phyloP scores from a whole-genome alignment of 2,113 vertebrate species.

The Pelecanoides urinatrix region DNA sequence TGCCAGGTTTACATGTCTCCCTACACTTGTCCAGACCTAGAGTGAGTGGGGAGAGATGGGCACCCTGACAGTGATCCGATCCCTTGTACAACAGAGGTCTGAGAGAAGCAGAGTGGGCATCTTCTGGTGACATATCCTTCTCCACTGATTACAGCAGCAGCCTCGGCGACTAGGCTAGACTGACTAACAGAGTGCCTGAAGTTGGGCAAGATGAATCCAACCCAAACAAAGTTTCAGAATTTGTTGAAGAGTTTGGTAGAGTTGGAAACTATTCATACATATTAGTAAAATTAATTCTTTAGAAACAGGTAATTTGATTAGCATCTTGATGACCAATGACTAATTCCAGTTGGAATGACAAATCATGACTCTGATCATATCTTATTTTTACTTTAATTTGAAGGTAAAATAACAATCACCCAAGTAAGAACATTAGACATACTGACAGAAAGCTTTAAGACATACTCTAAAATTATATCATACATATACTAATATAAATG shows the following conservation, averaged over 20 bases:
- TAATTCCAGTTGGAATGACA: conserved; percentile 32
- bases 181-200: neutral
- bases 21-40: neutral
- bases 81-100: neutral
- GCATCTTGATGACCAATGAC: conserved; percentile 22
- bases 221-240: neutral
- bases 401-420: neutral
- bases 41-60: neutral
- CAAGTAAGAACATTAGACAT: neutral
- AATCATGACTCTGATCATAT: neutral
- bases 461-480: neutral
- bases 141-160: neutral
- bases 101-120: neutral
- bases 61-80: neutral
- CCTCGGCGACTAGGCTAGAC: neutral
- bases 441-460: neutral
- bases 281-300: neutral
- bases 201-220: neutral
- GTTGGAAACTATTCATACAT: neutral
- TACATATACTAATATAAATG: neutral
- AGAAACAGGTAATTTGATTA: neutral
- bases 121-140: neutral
- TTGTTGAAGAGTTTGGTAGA: neutral
- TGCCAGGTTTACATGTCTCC: neutral
- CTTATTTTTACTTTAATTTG: conserved; percentile 3